phyloP scores from a whole-genome alignment of 2,113 vertebrate species.

The Spilogale gracilis region DNA sequence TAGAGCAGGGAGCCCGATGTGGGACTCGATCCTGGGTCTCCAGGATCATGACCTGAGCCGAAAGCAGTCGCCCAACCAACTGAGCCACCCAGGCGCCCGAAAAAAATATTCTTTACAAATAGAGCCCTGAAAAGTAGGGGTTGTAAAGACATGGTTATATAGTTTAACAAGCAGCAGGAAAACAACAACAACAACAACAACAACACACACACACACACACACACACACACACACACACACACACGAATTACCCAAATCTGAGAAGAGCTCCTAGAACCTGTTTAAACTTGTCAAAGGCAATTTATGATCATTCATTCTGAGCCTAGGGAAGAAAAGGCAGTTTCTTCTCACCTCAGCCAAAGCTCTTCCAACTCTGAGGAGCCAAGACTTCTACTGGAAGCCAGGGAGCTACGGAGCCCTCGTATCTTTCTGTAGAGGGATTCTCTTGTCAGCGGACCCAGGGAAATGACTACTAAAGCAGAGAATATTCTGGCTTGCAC shows the following conservation, averaged over 20 bases:
- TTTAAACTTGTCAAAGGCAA: neutral
- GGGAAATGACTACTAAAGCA: neutral
- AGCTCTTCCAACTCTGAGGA: too few species aligned
- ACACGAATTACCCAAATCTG: neutral
- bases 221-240: too few species aligned
- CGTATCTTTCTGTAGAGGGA: neutral
- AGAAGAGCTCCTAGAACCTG: neutral
- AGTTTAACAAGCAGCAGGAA: neutral
- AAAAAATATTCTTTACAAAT: neutral
- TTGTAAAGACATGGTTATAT: neutral
- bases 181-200: neutral
- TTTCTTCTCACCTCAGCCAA: neutral
- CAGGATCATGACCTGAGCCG: too few species aligned
- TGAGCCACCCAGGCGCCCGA: too few species aligned
- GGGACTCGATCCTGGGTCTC: too few species aligned
- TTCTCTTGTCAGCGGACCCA: neutral
- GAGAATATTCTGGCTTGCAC: neutral
- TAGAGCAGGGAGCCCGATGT: too few species aligned
- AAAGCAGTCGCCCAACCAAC: too few species aligned
- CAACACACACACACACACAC: too few species aligned
- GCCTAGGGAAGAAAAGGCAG: neutral
- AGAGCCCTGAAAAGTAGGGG: neutral
- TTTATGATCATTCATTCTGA: neutral
- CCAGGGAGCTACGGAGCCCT: accelerated
- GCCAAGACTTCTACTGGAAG: neutral